Conservation (phyloP, 2,113 vertebrate species). For the Zootoca vivipara region DNA sequence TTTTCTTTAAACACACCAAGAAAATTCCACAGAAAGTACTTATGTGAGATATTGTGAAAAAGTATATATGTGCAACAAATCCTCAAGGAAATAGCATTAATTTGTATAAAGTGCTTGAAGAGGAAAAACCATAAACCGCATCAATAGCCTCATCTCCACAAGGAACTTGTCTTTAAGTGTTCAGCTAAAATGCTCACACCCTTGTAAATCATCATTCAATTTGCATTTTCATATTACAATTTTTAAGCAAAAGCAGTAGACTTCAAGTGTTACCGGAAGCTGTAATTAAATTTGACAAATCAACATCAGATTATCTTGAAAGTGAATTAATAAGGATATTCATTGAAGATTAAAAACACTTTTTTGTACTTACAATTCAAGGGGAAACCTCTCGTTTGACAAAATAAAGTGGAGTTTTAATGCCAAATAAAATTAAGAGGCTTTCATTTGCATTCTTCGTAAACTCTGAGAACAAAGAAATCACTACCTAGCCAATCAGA, state of each 20-base stretch:
- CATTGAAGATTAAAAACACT: slow-evolving; percentile 87
- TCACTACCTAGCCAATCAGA: slow-evolving; percentile 80
- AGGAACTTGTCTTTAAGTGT: slow-evolving; percentile 92
- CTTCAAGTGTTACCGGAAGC: slow-evolving; percentile 98
- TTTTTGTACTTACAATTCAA: slow-evolving; percentile 83
- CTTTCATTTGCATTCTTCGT: slow-evolving; percentile 82
- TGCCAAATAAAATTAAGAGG: slow-evolving; percentile 82
- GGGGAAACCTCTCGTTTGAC: slow-evolving; percentile 81
- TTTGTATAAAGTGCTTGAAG: slow-evolving; percentile 87
- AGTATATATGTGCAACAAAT: slow-evolving; percentile 78
- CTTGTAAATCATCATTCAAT: slow-evolving; percentile 93
- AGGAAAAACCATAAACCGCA: slow-evolving; percentile 81
- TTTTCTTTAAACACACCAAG: slow-evolving; percentile 51
- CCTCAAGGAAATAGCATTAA: slow-evolving; percentile 86
- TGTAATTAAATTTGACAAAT: slow-evolving; percentile 99
- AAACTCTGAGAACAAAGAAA: slow-evolving; percentile 85
- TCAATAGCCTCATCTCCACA: slow-evolving; percentile 88
- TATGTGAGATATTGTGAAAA: slow-evolving; percentile 74
- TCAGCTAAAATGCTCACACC: slow-evolving; percentile 97
- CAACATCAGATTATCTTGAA: slow-evolving; percentile 98
- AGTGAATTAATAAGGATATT: slow-evolving; percentile 95
- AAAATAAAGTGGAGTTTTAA: slow-evolving; percentile 80
- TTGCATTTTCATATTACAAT: slow-evolving; percentile 99
- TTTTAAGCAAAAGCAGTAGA: slow-evolving; percentile 94
- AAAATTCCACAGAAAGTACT: slow-evolving; percentile 52